Percentiles rank a stretch among this genome's conserved stretches.
Evolutionary conservation across 2,888 invertebrate genomes (phyloP).

Genomic region (Synergus gifuensis): DNA sequence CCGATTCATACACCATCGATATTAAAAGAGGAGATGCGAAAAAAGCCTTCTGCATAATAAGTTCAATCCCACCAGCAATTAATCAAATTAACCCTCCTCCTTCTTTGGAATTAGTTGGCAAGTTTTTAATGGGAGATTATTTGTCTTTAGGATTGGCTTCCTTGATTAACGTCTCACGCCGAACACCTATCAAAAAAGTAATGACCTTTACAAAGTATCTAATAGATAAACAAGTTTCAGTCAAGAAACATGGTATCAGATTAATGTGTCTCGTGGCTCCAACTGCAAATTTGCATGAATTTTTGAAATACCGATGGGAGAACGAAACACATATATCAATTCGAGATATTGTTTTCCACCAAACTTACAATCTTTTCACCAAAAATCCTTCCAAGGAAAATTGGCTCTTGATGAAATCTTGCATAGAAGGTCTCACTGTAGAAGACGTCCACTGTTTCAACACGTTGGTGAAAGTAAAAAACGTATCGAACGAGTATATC

Average conservation of each 20-base stretch:
- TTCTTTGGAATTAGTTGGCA: constrained; percentile 53
- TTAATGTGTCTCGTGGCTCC: constrained; percentile 60
- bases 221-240: constrained; percentile 60
- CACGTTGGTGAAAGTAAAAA: neutral
- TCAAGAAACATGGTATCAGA: constrained; percentile 70
- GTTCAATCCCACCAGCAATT: constrained; percentile 50
- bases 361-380: constrained; percentile 54
- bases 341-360: constrained; percentile 59
- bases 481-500: constrained; percentile 56
- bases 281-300: constrained; percentile 47
- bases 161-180: constrained; percentile 57
- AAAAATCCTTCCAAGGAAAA: constrained; percentile 50
- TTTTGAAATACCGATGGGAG: constrained; percentile 56
- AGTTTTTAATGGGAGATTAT: constrained; percentile 50
- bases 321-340: constrained; percentile 62
- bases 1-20: constrained; percentile 56
- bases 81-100: constrained; percentile 68
- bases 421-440: constrained; percentile 51
- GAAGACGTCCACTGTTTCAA: constrained; percentile 53
- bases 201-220: constrained; percentile 59
- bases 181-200: constrained; percentile 56
- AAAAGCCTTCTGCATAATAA: constrained; percentile 21
- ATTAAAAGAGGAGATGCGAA: constrained; percentile 48
- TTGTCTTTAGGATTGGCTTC: constrained; percentile 45
- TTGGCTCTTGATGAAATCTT: constrained; percentile 58